phyloP scores from a whole-genome alignment of 2,888 invertebrate species.

The Sceliomorpha sp. region DNA sequence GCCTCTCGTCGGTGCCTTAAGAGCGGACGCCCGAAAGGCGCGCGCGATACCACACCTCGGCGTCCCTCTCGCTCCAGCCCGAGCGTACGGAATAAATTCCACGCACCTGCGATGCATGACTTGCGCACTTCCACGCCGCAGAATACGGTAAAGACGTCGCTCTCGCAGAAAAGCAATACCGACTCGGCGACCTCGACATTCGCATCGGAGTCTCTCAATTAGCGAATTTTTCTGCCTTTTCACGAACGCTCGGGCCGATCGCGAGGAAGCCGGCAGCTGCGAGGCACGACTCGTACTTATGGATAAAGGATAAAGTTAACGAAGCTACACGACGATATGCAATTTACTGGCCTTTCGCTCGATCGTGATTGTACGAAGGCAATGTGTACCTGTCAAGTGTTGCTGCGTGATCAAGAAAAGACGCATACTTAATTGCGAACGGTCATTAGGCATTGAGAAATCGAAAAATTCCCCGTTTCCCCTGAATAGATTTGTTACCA shows the following conservation, averaged over 20 bases:
- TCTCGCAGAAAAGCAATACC: constrained; percentile 19
- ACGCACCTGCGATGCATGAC: constrained; percentile 50
- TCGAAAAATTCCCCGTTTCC: constrained; percentile 23
- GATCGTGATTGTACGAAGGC: constrained; percentile 46
- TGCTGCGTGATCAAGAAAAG: constrained; percentile 37
- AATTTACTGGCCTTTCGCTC: constrained; percentile 42
- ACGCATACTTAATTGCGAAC: constrained; percentile 43
- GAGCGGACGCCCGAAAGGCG: constrained; percentile 42
- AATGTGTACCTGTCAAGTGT: constrained; percentile 41
- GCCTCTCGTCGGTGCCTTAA: constrained; percentile 60
- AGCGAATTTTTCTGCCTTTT: constrained; percentile 40
- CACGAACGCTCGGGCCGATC: constrained; percentile 10
- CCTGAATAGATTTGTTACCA: constrained; percentile 29
- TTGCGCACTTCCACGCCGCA: constrained; percentile 36
- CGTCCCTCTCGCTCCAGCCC: constrained; percentile 35
- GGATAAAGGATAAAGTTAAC: constrained; percentile 25
- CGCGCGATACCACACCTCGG: constrained; percentile 49
- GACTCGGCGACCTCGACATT: constrained; percentile 35
- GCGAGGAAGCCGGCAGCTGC: constrained; percentile 34
- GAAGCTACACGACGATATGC: constrained; percentile 32
- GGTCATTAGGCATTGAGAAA: constrained; percentile 34
- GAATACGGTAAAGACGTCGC: constrained; percentile 27
- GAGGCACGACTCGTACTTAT: constrained; percentile 13
- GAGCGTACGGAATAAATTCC: constrained; percentile 41
- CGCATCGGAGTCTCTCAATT: constrained; percentile 46